Conservation (phyloP, 2,797 vertebrate genomes). For the Neosilurus hyrtlii region DNA sequence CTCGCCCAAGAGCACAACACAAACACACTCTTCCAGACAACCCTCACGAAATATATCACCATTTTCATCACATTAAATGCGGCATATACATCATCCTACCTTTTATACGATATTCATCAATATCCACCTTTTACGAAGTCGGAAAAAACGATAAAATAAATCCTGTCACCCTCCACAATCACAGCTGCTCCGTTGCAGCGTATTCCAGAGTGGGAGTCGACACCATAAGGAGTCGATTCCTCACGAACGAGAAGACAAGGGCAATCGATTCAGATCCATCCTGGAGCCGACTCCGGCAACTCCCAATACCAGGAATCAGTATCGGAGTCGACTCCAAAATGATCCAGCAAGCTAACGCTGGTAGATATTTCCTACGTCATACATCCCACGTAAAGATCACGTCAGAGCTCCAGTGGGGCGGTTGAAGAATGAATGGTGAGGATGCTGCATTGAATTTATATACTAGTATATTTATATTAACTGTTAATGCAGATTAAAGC, state of each 20-base stretch:
- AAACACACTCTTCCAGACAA: constrained; percentile 39
- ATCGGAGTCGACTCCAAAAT: background rate
- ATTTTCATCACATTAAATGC: background rate
- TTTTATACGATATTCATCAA: constrained; percentile 40
- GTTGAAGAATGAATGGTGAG: background rate
- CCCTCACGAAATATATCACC: background rate
- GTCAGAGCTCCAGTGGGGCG: background rate
- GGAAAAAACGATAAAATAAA: background rate
- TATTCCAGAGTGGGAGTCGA: background rate
- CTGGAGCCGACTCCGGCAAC: background rate
- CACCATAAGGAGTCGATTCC: background rate
- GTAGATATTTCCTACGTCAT: constrained; percentile 23
- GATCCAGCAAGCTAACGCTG: background rate
- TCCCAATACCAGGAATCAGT: background rate
- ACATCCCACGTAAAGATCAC: constrained; percentile 12
- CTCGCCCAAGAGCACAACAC: background rate
- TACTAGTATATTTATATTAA: background rate
- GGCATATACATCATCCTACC: constrained; percentile 31
- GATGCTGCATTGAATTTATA: background rate
- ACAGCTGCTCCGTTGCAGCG: background rate
- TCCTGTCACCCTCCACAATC: background rate
- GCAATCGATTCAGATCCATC: background rate
- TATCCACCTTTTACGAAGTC: background rate
- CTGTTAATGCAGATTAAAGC: background rate
- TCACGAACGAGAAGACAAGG: background rate